phyloP scores from a whole-genome alignment of 2,797 vertebrate species.

The Sparus aurata region DNA sequence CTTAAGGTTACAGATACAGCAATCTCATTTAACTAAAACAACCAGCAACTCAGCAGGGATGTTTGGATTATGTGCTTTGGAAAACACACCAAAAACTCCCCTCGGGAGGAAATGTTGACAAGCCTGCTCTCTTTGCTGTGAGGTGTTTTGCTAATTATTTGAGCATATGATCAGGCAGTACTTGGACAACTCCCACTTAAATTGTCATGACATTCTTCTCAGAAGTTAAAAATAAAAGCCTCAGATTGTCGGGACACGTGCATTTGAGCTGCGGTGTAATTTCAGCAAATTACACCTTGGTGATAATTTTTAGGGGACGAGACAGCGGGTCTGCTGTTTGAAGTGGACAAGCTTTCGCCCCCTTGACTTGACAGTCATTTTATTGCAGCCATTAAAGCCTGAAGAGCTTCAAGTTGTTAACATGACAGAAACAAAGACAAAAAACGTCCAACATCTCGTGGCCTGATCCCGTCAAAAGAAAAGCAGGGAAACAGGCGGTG shows the following conservation, averaged over 20 bases:
- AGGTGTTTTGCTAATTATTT: conserved; percentile 59
- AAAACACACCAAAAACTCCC: conserved; percentile 55
- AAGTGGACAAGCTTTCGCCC: conserved; percentile 49
- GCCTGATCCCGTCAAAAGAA: conserved; percentile 33
- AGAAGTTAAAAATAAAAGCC: conserved; percentile 20
- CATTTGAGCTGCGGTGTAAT: conserved; percentile 23
- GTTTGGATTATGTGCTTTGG: conserved; percentile 60
- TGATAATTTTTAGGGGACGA: conserved; percentile 35
- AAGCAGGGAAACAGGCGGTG: conserved; percentile 29
- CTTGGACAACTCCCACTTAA: conserved; percentile 22
- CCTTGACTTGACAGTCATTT: conserved; percentile 68
- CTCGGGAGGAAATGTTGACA: conserved; percentile 51
- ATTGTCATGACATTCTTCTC: conserved; percentile 29
- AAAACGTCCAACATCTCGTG: conserved; percentile 39
- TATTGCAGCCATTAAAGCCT: conserved; percentile 70
- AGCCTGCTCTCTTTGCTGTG: conserved; percentile 49
- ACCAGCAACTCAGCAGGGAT: conserved; percentile 51
- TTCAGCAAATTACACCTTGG: conserved; percentile 29
- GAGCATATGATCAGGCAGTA: conserved; percentile 46
- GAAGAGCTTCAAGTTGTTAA: conserved; percentile 74
- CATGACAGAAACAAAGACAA: conserved; percentile 66
- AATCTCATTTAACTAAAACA: conserved; percentile 62
- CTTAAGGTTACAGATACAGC: conserved; percentile 50
- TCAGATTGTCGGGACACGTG: not conserved
- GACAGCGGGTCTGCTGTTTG: conserved; percentile 40